Conservation (phyloP, 2,888 invertebrate genomes). For the Noctua janthe region DNA sequence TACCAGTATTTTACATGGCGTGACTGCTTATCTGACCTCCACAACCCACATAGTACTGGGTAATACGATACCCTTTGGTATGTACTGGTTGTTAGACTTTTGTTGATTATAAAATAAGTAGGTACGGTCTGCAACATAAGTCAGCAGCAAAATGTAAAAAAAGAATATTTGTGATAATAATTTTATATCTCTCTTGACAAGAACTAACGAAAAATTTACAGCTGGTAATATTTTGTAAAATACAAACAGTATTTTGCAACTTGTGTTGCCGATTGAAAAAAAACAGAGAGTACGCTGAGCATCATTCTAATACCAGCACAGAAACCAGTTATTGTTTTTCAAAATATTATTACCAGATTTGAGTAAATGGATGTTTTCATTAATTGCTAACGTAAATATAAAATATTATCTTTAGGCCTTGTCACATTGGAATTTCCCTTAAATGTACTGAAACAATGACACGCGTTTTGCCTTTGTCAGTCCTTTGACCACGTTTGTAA, state of each 20-base stretch:
- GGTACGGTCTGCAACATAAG: no score
- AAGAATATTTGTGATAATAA: no score
- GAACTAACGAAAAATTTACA: no score
- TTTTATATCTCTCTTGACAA: no score
- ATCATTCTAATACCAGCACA: background rate
- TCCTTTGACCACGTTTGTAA: background rate
- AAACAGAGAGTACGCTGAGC: background rate
- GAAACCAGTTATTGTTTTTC: constrained; percentile 8
- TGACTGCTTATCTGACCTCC: no score
- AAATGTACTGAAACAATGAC: background rate
- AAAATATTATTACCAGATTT: constrained; percentile 19
- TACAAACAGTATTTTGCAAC: background rate
- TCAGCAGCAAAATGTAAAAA: no score
- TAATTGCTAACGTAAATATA: background rate
- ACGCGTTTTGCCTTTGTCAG: background rate
- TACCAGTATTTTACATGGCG: no score
- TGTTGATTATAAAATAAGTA: no score
- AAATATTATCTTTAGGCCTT: background rate
- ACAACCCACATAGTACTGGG: no score
- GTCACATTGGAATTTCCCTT: background rate
- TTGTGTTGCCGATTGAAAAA: background rate
- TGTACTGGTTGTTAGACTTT: no score
- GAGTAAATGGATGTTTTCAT: background rate
- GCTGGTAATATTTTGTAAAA: background rate
- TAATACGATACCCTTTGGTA: no score